Evolutionary conservation across 2,888 invertebrate genomes (phyloP), one percentile per base, ranked within the genome.

Genomic region (Argyresthia albistria): DNA sequence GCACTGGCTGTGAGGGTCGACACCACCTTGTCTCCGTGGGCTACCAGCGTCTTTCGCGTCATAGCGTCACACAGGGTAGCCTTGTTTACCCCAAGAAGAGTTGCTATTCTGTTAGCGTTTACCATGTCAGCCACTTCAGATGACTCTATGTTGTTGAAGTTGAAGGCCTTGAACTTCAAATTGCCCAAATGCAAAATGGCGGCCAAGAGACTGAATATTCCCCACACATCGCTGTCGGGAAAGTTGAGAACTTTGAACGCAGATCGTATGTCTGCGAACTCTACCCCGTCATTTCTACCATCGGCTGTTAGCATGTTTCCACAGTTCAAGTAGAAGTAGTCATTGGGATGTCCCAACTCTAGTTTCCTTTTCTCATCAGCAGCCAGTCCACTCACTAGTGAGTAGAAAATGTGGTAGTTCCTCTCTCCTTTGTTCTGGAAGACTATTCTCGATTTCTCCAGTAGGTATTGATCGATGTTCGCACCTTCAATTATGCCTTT

Each of bases 391-490:
- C 93, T 93, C 55, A 98, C 82, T 76, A 98, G 90, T 60, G 96
- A 93, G 76, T 98, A 98, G 82, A 98, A 98, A 58, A 98, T 95
- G 73, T 98, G 98, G 76, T 98, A 98, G 76, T 98, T 99, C 60
- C 97, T 90, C 76, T 98, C 98, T 51, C 95, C 96, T 52, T 89
- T 89, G 61, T 93, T 96, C 80, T 96, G 96, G n/a, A 91, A 92
- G 0, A 97, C 97, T 54, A 98, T 94, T 43, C 98, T 89, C 0
- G 97, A 97, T 76, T 98, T 98, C 75, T 98, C 98, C 61, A 98
- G 80, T 46, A 99, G 87, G 81, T 98, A 99, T 71, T 98, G 97
- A 59, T 98, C 97, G 55, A 98, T 97, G 67, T 92, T 93, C 0
- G 98, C 98, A 0, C 97, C 97, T 80, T 97, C 95, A 59, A 99